Evolutionary conservation across 2,888 invertebrate genomes (phyloP), one percentile per base, ranked within the genome.

Genomic region (Zaprionus lineosus): DNA sequence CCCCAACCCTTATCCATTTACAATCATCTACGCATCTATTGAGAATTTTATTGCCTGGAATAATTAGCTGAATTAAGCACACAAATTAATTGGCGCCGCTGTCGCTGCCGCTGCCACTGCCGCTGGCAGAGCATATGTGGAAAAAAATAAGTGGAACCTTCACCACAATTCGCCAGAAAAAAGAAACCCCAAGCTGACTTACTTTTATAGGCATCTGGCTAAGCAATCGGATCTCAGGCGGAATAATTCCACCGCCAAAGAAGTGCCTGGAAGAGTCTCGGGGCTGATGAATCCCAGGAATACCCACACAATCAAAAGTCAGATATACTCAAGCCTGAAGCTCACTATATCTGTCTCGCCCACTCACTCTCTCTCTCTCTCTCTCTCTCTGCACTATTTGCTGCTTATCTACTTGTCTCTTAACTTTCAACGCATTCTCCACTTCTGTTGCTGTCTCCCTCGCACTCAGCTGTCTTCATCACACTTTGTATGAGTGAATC

Each of bases 1-100:
- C 24, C 50, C 46, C 40, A 15, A 8, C 26, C 33, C n/a, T 24
- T 7, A 36, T 26, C 21, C 37, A 18, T 16, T 15, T 40, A 19
- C 59, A 68, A 44, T 52, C 61, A 71, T 62, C 65, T 67, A 63
- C 74, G 58, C 66, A 73, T 73, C 76, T 85, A 85, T 81, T 85
- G 85, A 76, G 76, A 81, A 73, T 78, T 81, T 81, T 81, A 81
- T 81, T 79, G 84, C 74, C 36, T 58, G 86, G 84, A 82, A 82
- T 82, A 85, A 82, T 84, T 82, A 81, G 79, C 61, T 66, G 81
- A 85, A 81, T 83, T 81, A 83, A 85, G 86, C 65, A 50, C 70
- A 83, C 85, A 78, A 84, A 81, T 83, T 81, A 85, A 79, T 79
- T 79, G 78, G 75, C 78, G 44, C 40, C 64, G 24, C n/a, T n/a